Conservation (phyloP, 2,797 vertebrate genomes). For the Gouania willdenowi region DNA sequence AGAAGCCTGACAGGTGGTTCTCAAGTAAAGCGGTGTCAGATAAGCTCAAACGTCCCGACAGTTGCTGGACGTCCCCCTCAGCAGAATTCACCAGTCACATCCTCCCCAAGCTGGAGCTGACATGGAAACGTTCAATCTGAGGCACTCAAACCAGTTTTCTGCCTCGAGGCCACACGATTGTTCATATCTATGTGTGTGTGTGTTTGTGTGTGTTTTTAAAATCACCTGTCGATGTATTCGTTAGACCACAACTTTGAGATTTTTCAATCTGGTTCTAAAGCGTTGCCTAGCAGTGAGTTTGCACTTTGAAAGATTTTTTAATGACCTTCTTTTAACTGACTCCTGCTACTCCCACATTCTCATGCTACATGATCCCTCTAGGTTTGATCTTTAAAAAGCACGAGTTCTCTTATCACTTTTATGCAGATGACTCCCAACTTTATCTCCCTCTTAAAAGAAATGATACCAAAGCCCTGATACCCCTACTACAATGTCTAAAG, state of each 20-base stretch:
- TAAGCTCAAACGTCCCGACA: slow-evolving; percentile 45
- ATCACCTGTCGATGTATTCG: slow-evolving; percentile 41
- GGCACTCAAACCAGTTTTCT: slow-evolving; percentile 42
- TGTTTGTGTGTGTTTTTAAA: slow-evolving; percentile 13
- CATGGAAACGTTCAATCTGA: slow-evolving; percentile 51
- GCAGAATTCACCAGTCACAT: slow-evolving; percentile 19
- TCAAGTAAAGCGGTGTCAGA: slow-evolving; percentile 55
- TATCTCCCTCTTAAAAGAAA: no score
- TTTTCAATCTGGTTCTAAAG: no score
- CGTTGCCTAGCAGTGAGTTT: no score
- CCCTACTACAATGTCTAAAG: no score
- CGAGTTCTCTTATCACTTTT: no score
- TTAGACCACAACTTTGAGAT: slow-evolving; percentile 40
- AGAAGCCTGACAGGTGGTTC: slow-evolving; percentile 43
- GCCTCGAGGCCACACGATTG: slow-evolving; percentile 27
- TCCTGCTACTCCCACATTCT: no score
- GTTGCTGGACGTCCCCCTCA: slow-evolving; percentile 14
- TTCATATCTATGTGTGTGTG: slow-evolving; percentile 19
- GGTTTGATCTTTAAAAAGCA: no score
- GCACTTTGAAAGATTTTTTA: no score
- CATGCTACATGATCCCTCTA: no score
- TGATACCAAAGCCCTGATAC: no score
- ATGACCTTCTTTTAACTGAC: no score
- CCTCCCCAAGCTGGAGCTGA: slow-evolving; percentile 23
- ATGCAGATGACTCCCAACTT: no score